These are phyloP conservation scores for Drosophila punjabiensis DNA, from an alignment of 1,140 invertebrate species.

Conservation along the genomic window DNA sequence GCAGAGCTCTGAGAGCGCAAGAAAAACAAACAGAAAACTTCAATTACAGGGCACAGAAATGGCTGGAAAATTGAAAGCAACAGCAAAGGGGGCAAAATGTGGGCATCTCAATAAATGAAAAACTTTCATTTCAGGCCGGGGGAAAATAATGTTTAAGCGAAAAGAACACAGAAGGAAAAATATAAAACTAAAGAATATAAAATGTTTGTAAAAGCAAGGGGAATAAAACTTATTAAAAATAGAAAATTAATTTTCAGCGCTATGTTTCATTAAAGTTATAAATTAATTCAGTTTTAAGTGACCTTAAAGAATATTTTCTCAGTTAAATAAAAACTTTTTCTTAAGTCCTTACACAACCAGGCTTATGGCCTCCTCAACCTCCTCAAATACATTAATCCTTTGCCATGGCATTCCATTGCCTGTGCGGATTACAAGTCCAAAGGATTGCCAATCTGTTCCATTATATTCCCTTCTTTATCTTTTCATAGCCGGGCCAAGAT, in stretches of 20 bases:
- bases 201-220: no score
- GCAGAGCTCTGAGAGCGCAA: slow-evolving; percentile 2
- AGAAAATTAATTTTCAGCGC: not conserved
- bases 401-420: slow-evolving; percentile 14
- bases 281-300: not conserved
- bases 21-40: slow-evolving; percentile 55
- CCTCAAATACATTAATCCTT: slow-evolving; percentile 16
- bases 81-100: not conserved
- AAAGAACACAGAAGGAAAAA: not conserved
- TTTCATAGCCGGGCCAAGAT: not conserved
- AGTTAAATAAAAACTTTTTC: slow-evolving; percentile 2
- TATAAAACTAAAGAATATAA: not conserved
- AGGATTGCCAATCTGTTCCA: slow-evolving; percentile 33
- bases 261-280: not conserved
- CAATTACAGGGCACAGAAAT: slow-evolving; percentile 38
- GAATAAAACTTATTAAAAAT: no score
- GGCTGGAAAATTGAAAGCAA: slow-evolving; percentile 31
- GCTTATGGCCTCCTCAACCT: not conserved
- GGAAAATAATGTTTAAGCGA: not conserved
- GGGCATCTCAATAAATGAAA: slow-evolving; percentile 34
- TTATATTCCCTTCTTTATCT: not conserved
- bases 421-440: slow-evolving; percentile 4
- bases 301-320: not conserved
- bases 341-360: not conserved
- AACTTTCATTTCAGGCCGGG: slow-evolving; percentile 39